A percentile compares a stretch with the other conserved stretches of the same genome.
phyloP scores from a whole-genome alignment of 2,888 invertebrate genomes.

The Sesia apiformis region DNA sequence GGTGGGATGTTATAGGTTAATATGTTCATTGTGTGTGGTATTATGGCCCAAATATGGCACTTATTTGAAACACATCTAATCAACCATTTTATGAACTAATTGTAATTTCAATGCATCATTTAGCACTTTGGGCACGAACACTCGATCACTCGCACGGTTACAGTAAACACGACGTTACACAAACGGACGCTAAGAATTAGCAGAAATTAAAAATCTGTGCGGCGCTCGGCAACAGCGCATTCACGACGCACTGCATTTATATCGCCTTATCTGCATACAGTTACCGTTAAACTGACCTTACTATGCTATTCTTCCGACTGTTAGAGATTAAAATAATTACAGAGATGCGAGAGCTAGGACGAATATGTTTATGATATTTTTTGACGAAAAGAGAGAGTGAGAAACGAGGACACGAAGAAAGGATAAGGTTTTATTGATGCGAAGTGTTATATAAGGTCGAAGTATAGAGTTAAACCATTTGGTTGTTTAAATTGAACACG shows the following conservation, averaged over 20 bases:
- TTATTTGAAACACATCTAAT: no score
- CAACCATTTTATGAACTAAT: background rate
- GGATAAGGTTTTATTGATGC: no score
- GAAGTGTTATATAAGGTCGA: no score
- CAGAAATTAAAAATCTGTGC: constrained; percentile 9
- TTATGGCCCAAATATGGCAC: no score
- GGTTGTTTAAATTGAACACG: no score
- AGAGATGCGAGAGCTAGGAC: background rate
- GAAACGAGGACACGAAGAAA: no score
- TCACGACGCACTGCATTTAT: constrained; percentile 8
- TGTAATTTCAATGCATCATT: background rate
- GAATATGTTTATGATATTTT: no score
- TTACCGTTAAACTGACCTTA: constrained; percentile 9
- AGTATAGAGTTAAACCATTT: no score
- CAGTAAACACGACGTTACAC: background rate
- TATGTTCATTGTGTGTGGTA: no score
- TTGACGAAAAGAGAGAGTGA: no score
- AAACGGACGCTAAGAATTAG: constrained; percentile 2
- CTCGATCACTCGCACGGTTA: background rate
- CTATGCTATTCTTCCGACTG: background rate
- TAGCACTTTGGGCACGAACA: background rate
- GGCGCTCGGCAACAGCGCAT: constrained; percentile 8
- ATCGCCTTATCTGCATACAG: constrained; percentile 8
- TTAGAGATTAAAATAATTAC: background rate
- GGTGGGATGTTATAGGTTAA: no score